Conservation (phyloP, 2,113 vertebrate species). For the Ciconia maguari region DNA sequence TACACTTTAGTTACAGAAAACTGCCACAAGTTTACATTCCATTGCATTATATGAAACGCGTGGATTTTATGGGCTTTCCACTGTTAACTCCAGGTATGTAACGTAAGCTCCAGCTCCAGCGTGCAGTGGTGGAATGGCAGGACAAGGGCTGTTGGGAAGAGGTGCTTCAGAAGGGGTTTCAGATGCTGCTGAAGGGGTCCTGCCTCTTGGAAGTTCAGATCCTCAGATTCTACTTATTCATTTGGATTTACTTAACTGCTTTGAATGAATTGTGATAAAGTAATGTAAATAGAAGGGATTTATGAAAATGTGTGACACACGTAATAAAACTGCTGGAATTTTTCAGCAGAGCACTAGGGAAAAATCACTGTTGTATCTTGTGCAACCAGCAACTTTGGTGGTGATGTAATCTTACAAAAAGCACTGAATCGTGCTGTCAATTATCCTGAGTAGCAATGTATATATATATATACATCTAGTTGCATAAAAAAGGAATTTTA, state of each 20-base stretch:
- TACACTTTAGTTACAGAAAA: not conserved
- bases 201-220: not conserved
- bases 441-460: not conserved
- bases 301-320: not conserved
- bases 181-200: not conserved
- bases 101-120: accelerated
- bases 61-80: not conserved
- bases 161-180: not conserved
- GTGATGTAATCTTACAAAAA: not conserved
- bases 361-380: not conserved
- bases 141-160: not conserved
- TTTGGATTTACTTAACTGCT: not conserved
- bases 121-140: not conserved
- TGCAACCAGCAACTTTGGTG: not conserved
- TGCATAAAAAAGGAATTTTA: slow-evolving; percentile 19
- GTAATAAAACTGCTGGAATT: not conserved
- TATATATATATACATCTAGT: not conserved
- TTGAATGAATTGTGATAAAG: not conserved
- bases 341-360: not conserved
- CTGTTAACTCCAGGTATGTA: not conserved
- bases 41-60: not conserved
- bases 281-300: not conserved
- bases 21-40: not conserved
- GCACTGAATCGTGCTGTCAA: not conserved
- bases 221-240: not conserved